Percentiles rank a stretch among this genome's conserved stretches.
Conservation (phyloP, 2,113 vertebrate species). For the Brachyhypopomus occidentalis region DNA sequence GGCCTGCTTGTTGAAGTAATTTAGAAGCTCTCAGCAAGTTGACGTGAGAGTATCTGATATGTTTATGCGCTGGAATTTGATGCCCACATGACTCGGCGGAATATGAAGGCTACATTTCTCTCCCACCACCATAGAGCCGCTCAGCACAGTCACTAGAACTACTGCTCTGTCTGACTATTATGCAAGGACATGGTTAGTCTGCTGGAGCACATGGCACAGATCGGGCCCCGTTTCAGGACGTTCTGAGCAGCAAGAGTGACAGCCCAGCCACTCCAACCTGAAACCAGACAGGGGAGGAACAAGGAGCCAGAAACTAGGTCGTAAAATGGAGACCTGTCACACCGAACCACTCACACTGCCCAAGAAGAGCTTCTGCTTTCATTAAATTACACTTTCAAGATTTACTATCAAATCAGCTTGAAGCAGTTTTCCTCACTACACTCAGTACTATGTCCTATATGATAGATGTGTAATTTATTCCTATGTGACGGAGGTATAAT, state of each 20-base stretch:
- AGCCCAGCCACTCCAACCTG: not conserved
- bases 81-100: constrained; percentile 5
- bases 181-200: not conserved
- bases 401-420: not conserved
- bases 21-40: constrained; percentile 41
- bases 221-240: not conserved
- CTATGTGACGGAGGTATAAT: not conserved
- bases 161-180: not conserved
- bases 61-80: constrained; percentile 5
- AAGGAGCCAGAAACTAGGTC: not conserved
- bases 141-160: not conserved
- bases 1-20: constrained; percentile 13
- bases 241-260: not conserved
- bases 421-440: not conserved
- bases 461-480: not conserved
- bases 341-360: not conserved
- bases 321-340: not conserved
- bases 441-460: not conserved
- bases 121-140: not conserved
- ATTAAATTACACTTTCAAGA: not conserved
- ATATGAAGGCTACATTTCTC: not conserved
- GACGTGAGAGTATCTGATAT: not conserved
- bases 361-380: not conserved
- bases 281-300: constrained; percentile 15
- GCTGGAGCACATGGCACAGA: not conserved